Evolutionary conservation across 2,888 invertebrate genomes (phyloP).

Genomic region (Pseudoips prasinana): DNA sequence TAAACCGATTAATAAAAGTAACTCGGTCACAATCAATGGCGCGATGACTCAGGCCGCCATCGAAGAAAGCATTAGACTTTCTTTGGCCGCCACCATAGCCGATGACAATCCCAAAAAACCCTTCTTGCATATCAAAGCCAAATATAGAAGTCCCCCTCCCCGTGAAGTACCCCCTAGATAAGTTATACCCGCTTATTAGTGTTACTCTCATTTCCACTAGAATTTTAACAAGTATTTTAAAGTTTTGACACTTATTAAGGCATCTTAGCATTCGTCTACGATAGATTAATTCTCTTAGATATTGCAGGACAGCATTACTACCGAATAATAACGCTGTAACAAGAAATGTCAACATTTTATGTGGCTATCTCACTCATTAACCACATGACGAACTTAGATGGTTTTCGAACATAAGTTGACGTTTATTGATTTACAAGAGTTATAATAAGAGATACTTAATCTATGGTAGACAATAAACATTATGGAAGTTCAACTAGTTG

Average conservation of each 20-base stretch:
- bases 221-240: conserved; percentile 27
- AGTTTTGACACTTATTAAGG: conserved; percentile 37
- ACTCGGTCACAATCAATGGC: conserved; percentile 47
- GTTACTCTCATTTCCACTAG: conserved; percentile 56
- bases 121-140: conserved; percentile 87
- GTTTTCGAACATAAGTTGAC: too few relatives aligned
- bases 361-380: too few relatives aligned
- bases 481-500: conserved; percentile 35
- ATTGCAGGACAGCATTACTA: too few relatives aligned
- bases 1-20: conserved; percentile 51
- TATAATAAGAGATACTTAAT: neutral
- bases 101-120: conserved; percentile 70
- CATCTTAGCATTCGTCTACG: neutral
- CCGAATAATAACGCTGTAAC: too few relatives aligned
- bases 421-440: too few relatives aligned
- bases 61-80: conserved; percentile 71
- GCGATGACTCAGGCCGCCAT: conserved; percentile 73
- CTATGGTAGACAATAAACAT: conserved; percentile 1
- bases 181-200: conserved; percentile 23
- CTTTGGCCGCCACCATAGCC: conserved; percentile 65
- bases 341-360: too few relatives aligned
- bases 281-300: too few relatives aligned
- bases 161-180: conserved; percentile 83
- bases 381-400: too few relatives aligned
- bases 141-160: conserved; percentile 86